Conservation (phyloP, 2,113 vertebrate genomes). For the Strix aluco region DNA sequence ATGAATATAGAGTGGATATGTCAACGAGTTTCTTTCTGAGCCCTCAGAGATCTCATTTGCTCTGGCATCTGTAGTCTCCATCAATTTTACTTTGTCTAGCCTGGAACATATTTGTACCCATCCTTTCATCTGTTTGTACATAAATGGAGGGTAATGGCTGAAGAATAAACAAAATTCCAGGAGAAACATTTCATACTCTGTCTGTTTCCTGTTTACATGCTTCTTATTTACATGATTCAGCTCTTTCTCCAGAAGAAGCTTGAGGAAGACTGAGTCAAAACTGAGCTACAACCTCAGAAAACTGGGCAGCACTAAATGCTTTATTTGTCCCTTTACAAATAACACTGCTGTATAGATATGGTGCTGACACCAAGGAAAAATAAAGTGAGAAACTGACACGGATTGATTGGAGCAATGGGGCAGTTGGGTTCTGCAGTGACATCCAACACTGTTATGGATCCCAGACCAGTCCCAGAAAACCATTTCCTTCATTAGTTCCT, state of each 20-base stretch:
- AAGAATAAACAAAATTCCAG: not conserved
- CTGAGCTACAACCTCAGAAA: not conserved
- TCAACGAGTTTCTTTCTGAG: not conserved
- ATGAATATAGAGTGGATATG: constrained; percentile 13
- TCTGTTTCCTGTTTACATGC: not conserved
- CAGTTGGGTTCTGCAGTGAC: not conserved
- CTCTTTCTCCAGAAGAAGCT: not conserved
- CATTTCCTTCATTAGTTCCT: not conserved
- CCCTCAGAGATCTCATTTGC: constrained; percentile 31
- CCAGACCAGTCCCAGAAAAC: not conserved
- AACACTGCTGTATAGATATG: not conserved
- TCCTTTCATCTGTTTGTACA: not conserved
- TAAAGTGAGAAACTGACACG: not conserved
- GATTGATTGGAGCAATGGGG: not conserved
- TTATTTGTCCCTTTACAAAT: not conserved
- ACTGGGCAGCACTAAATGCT: not conserved
- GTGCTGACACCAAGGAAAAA: not conserved
- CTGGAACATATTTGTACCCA: not conserved
- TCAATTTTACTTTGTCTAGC: constrained; percentile 10
- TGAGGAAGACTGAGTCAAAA: not conserved
- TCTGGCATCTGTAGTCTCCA: not conserved
- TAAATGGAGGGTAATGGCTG: not conserved
- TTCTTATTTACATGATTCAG: not conserved
- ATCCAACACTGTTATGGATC: not conserved
- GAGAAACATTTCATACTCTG: not conserved